phyloP scores from a whole-genome alignment of 2,113 vertebrate species.

The Collichthys lucidus region DNA sequence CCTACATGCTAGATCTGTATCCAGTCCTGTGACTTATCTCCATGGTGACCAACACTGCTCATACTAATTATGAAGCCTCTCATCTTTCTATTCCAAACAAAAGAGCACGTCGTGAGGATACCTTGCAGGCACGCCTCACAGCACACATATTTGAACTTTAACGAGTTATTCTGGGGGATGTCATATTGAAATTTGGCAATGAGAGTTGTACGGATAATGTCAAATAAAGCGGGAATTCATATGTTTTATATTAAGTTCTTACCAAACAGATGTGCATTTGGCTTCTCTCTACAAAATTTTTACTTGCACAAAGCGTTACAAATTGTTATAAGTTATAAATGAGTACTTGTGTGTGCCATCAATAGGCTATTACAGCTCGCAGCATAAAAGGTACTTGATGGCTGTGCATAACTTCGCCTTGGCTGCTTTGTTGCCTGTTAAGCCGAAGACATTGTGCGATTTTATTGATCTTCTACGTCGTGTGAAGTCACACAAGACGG shows the following conservation, averaged over 20 bases:
- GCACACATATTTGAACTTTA: background rate
- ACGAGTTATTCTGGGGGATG: slow-evolving; percentile 20
- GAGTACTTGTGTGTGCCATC: background rate
- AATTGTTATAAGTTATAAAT: background rate
- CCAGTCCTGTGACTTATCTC: background rate
- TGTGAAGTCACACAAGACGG: no score
- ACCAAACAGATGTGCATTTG: background rate
- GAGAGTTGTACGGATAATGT: background rate
- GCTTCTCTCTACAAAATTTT: background rate
- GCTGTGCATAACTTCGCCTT: background rate
- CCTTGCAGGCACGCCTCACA: slow-evolving; percentile 7
- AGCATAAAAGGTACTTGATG: background rate
- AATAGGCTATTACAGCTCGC: background rate
- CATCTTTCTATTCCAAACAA: slow-evolving; percentile 33
- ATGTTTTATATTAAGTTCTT: background rate
- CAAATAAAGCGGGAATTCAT: background rate
- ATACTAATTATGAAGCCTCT: slow-evolving; percentile 31
- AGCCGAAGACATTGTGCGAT: background rate
- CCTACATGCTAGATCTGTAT: background rate
- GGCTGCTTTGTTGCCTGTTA: background rate
- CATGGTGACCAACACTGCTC: background rate
- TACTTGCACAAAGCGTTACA: background rate
- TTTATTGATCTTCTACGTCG: background rate
- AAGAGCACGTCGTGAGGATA: slow-evolving; percentile 1
- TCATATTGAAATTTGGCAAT: background rate